Conservation (phyloP, 2,113 vertebrate genomes). For the Plotosus lineatus region DNA sequence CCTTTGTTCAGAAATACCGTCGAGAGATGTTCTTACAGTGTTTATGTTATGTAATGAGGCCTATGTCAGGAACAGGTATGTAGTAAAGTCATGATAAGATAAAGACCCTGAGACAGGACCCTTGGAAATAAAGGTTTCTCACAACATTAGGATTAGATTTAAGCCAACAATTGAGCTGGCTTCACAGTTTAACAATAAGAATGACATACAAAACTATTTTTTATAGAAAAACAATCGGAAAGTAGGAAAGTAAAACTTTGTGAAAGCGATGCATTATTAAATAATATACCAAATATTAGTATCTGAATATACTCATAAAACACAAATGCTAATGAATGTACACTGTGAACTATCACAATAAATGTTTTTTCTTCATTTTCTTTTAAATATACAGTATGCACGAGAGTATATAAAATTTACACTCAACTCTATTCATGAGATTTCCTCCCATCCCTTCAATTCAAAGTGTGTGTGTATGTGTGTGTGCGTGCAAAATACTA, state of each 20-base stretch:
- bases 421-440: background rate
- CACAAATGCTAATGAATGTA: background rate
- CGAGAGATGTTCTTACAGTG: constrained; percentile 8
- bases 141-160: background rate
- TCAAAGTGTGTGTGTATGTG: background rate
- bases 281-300: background rate
- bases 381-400: background rate
- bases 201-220: background rate
- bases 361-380: background rate
- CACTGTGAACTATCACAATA: too few species aligned
- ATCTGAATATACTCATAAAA: background rate
- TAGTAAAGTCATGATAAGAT: constrained; percentile 2
- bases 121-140: background rate
- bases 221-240: background rate
- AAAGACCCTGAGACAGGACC: background rate
- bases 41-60: constrained; percentile 5
- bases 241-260: background rate
- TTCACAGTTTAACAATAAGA: background rate
- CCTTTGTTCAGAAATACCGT: constrained; percentile 31
- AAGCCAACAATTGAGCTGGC: background rate
- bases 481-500: too few species aligned
- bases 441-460: background rate
- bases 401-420: background rate
- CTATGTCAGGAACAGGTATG: background rate
- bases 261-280: background rate